These are phyloP conservation scores for Aldrovandia affinis DNA, from an alignment of 2,797 vertebrate genomes.

Conservation along the genomic window DNA sequence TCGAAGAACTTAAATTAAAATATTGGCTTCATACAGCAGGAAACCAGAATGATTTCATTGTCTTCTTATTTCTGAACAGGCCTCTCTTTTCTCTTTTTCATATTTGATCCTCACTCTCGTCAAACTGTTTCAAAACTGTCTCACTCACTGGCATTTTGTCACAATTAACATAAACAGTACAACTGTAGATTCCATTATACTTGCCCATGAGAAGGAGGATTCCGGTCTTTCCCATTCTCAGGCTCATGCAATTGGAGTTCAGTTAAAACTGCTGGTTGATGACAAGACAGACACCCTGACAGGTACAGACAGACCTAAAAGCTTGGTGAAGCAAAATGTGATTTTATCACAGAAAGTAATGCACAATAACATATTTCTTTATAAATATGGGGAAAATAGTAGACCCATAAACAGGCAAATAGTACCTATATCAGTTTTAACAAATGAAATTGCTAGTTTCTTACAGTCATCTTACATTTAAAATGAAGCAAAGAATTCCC, in stretches of 20 bases:
- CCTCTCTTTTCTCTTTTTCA: too few species aligned
- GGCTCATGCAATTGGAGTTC: not conserved
- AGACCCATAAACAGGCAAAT: not conserved
- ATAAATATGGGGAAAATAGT: not conserved
- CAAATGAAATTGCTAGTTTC: not conserved
- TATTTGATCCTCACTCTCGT: too few species aligned
- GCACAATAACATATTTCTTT: not conserved
- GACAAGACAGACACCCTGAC: not conserved
- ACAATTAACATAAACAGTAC: not conserved
- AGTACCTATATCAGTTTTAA: not conserved
- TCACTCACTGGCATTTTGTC: too few species aligned
- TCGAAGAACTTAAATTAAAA: too few species aligned
- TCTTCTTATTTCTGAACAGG: too few species aligned
- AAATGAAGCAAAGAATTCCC: not conserved
- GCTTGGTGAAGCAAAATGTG: not conserved
- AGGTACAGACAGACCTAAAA: not conserved
- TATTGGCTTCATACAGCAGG: too few species aligned
- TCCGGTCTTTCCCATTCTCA: slow-evolving; percentile 22
- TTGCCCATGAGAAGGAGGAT: slow-evolving; percentile 50
- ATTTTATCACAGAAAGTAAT: not conserved
- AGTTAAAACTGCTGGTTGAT: not conserved
- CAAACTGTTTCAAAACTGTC: too few species aligned
- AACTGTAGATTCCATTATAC: slow-evolving; percentile 30
- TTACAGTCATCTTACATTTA: not conserved
- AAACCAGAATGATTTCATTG: too few species aligned